Percentiles rank a stretch among this genome's conserved stretches.
These are phyloP conservation scores for Drosophila eugracilis DNA, from an alignment of 1,140 invertebrate species.

Conservation along the genomic window DNA sequence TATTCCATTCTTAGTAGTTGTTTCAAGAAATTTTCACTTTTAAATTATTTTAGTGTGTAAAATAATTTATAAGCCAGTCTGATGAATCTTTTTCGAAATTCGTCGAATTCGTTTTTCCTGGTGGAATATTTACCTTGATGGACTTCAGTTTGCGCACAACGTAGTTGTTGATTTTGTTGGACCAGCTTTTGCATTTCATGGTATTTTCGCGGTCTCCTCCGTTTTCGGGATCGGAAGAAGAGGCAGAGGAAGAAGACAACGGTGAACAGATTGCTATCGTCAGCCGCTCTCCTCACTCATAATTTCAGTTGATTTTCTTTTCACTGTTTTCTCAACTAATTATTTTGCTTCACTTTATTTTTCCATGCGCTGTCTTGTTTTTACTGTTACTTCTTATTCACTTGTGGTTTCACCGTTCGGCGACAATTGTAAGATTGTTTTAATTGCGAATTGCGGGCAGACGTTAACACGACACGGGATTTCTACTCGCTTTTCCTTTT, in stretches of 20 bases:
- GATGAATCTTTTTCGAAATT: no score
- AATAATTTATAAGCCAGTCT: no score
- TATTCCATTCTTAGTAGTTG: no score
- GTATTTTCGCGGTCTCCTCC: constrained; percentile 68
- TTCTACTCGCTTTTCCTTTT: constrained; percentile 18
- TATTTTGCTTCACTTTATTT: constrained; percentile 1
- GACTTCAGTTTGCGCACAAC: constrained; percentile 80
- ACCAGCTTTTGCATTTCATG: constrained; percentile 85
- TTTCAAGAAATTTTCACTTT: no score
- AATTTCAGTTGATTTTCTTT: constrained; percentile 12
- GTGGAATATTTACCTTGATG: constrained; percentile 83
- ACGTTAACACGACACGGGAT: constrained; percentile 13
- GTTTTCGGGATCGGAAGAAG: constrained; percentile 22
- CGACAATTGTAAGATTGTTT: constrained; percentile 13
- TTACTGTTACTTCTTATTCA: constrained; percentile 16
- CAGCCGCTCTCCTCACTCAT: constrained; percentile 18
- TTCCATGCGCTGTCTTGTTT: not conserved
- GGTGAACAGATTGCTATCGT: constrained; percentile 39
- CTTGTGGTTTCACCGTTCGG: constrained; percentile 20
- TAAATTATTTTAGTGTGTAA: no score
- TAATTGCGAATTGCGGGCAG: not conserved
- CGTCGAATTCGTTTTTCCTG: no score
- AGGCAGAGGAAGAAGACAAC: constrained; percentile 33
- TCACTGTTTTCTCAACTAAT: constrained; percentile 5
- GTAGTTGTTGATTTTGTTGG: constrained; percentile 84